These are phyloP conservation scores for Petrocephalus sullivani DNA, from an alignment of 2,797 vertebrate genomes.

Conservation along the genomic window DNA sequence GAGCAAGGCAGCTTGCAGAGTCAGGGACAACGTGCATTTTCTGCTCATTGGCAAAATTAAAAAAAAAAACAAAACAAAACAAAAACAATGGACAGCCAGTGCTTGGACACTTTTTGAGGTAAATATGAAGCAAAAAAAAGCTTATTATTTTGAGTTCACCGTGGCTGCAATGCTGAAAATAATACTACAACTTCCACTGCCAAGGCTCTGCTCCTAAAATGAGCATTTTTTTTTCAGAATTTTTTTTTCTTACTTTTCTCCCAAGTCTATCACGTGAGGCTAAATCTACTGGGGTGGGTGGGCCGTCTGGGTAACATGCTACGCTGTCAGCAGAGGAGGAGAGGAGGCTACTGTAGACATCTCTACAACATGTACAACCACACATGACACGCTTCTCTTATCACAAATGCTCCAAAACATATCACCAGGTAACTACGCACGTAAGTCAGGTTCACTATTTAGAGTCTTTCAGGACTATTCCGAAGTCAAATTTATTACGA, in stretches of 20 bases:
- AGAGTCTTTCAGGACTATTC: slow-evolving; percentile 97
- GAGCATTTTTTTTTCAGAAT: slow-evolving; percentile 43
- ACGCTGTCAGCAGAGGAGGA: slow-evolving; percentile 76
- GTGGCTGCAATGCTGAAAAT: slow-evolving; percentile 45
- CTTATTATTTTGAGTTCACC: slow-evolving; percentile 34
- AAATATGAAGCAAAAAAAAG: slow-evolving; percentile 49
- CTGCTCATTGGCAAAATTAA: not conserved
- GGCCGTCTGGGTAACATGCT: slow-evolving; percentile 71
- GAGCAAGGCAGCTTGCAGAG: not conserved
- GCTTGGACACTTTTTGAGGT: slow-evolving; percentile 56
- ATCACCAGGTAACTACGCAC: slow-evolving; percentile 80
- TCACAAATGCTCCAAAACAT: slow-evolving; percentile 75
- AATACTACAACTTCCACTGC: slow-evolving; percentile 42
- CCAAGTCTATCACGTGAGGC: slow-evolving; percentile 63
- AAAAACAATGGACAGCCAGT: slow-evolving; percentile 41
- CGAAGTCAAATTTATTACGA: slow-evolving; percentile 65
- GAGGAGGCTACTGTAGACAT: slow-evolving; percentile 83
- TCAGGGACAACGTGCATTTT: not conserved
- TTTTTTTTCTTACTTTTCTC: slow-evolving; percentile 53
- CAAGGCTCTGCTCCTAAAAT: slow-evolving; percentile 54
- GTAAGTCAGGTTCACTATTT: slow-evolving; percentile 74
- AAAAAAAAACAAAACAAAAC: not conserved
- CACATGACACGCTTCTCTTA: slow-evolving; percentile 72
- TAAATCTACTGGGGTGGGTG: slow-evolving; percentile 61
- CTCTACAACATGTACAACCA: slow-evolving; percentile 81